Percentiles rank a stretch among this genome's conserved stretches.
These are phyloP conservation scores for Mythimna lalbum DNA, from an alignment of 2,888 invertebrate species.

Conservation along the genomic window DNA sequence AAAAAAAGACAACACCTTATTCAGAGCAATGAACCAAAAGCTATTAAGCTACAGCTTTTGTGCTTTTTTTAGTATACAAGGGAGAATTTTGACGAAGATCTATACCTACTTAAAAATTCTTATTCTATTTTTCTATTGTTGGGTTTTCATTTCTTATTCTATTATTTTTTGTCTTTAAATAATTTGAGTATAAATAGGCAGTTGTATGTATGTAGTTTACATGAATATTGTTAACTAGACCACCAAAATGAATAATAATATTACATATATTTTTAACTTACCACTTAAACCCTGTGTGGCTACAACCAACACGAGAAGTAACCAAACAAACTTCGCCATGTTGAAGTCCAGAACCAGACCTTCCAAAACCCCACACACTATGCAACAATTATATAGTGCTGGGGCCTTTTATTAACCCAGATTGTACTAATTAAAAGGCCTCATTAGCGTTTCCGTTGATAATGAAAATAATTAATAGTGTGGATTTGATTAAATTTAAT, in stretches of 20 bases:
- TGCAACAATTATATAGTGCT: not conserved
- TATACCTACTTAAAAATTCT: too few relatives aligned
- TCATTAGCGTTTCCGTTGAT: constrained; percentile 39
- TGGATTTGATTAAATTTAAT: constrained; percentile 17
- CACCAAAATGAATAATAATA: not conserved
- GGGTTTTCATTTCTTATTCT: too few relatives aligned
- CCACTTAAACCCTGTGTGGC: constrained; percentile 51
- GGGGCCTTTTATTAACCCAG: constrained; percentile 32
- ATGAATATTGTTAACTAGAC: too few relatives aligned
- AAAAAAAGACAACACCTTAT: too few relatives aligned
- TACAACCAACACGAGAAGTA: constrained; percentile 53
- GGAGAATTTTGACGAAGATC: too few relatives aligned
- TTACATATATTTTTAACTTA: constrained; percentile 28
- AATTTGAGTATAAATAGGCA: not conserved
- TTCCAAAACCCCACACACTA: constrained; percentile 24
- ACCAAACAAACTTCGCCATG: constrained; percentile 56
- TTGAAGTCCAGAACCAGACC: constrained; percentile 36
- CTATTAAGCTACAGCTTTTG: too few relatives aligned
- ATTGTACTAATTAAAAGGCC: constrained; percentile 33
- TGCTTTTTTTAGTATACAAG: too few relatives aligned
- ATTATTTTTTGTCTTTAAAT: not conserved
- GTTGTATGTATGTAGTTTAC: not conserved
- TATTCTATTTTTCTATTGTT: too few relatives aligned
- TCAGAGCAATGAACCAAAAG: too few relatives aligned
- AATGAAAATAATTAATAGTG: constrained; percentile 9